Base-by-base conservation (phyloP, 2,113 vertebrate species). In the Myocastor coypus region DNA sequence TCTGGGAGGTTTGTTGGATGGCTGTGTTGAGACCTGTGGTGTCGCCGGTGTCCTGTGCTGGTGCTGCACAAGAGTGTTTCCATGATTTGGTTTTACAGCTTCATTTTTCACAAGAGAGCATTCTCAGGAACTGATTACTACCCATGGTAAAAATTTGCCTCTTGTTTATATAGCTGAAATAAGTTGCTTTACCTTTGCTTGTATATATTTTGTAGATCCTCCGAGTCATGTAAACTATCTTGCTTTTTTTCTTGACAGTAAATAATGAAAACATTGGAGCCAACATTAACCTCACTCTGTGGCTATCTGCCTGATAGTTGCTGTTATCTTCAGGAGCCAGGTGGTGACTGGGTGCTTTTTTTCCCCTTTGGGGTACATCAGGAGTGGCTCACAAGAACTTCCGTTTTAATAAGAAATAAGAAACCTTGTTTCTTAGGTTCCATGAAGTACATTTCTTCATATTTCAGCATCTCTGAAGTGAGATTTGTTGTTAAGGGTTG, bases 401-500 rank as follows among this genome's bases (percentile, higher is more conserved):
- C 24, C 83, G 16, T 64, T 87, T 83, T 50, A 7, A 61, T 63
- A 13, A 46, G 46, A 46, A 46, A 46, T 8, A 46, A 46, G 46
- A 46, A 46, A 30, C 46, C 26, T 84, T 66, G 55, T 90, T 80
- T 97, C 19, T 50, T 95, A 87, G 63, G 81, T 73, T 78, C 42
- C 77, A 32, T 26, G 78, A 16, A 68, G 6, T 34, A 4, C 37
- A 30, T 57, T 59, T 52, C 77, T 86, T 68, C 8, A 34, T 9
- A 82, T 88, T 94, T 95, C 14, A 87, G 8, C 17, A 80, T 88
- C 66, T 95, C 34, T 96, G 40, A 86, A 86, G 73, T 92, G 9
- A 85, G 7, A n/a, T 63, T 2, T 68, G 26, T 75, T 52, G 20
- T 80, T 90, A 77, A 55, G 8, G 59, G 10, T 94, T 92, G 66